Evolutionary conservation across 2,113 vertebrate species (phyloP).

Genomic region (Struthidea cinerea): DNA sequence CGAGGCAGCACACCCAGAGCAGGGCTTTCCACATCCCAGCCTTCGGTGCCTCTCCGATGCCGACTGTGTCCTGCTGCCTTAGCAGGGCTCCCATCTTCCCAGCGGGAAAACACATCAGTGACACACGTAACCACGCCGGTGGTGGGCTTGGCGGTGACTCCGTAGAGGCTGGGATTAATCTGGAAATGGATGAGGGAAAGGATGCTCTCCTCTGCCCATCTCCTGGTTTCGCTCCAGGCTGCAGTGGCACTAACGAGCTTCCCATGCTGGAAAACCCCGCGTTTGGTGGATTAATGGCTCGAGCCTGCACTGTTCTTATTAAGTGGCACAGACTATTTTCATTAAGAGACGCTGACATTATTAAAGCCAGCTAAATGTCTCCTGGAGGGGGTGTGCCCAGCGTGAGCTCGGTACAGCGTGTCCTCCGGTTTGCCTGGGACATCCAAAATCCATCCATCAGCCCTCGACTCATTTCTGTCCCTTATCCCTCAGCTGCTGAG

Average conservation of each 20-base stretch:
- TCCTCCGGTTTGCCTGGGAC: not conserved
- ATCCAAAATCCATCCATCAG: not conserved
- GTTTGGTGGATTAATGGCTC: not conserved
- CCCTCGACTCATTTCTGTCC: not conserved
- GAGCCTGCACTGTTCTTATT: not conserved
- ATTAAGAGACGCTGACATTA: not conserved
- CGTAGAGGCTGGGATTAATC: not conserved
- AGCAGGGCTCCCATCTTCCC: not conserved
- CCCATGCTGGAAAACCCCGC: not conserved
- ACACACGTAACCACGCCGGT: rapidly evolving
- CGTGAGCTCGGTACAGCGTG: rapidly evolving
- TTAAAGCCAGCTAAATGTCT: not conserved
- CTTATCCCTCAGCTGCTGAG: not conserved
- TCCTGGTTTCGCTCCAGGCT: not conserved
- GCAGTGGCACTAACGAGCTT: not conserved
- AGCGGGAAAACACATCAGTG: rapidly evolving
- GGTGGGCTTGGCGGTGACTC: not conserved
- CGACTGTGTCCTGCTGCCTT: rapidly evolving
- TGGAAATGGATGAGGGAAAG: not conserved
- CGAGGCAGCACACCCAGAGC: rapidly evolving
- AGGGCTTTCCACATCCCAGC: not conserved
- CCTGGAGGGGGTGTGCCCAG: not conserved
- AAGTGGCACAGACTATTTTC: not conserved
- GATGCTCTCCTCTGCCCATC: not conserved
- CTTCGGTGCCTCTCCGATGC: not conserved